phyloP scores from a whole-genome alignment of 1,140 invertebrate species.

The Ceratosolen solmsi region DNA sequence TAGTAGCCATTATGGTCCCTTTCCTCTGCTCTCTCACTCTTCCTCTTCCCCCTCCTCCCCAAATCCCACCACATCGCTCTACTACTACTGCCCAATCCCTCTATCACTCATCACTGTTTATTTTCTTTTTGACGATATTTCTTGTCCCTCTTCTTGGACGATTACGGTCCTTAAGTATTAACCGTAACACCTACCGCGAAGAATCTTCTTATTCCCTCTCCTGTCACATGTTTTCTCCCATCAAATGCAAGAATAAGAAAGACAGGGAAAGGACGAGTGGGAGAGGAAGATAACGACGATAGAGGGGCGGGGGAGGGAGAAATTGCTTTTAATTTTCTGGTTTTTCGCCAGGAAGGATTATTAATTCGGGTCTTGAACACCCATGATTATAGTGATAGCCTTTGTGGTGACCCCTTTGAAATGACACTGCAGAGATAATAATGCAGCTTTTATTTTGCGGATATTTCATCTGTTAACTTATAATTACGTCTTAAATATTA shows the following conservation, averaged over 20 bases:
- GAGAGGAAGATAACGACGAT: neutral
- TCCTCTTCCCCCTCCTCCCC: slow-evolving; percentile 1
- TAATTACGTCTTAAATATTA: slow-evolving; percentile 23
- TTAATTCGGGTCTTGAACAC: slow-evolving; percentile 30
- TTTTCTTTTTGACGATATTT: slow-evolving; percentile 25
- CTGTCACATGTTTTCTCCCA: neutral
- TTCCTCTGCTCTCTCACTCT: slow-evolving; percentile 53
- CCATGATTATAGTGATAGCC: slow-evolving; percentile 48
- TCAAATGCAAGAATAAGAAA: neutral
- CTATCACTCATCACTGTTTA: slow-evolving; percentile 23
- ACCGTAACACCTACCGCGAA: slow-evolving; percentile 63
- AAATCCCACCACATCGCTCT: neutral
- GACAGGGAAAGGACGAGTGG: neutral
- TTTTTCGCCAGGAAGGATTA: slow-evolving; percentile 37
- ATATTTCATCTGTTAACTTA: slow-evolving; percentile 40
- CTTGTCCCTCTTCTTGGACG: neutral
- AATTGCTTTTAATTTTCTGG: slow-evolving; percentile 48
- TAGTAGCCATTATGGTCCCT: slow-evolving; percentile 28
- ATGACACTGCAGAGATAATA: slow-evolving; percentile 45
- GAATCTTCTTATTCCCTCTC: slow-evolving; percentile 51
- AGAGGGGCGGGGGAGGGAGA: neutral
- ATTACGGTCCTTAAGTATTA: slow-evolving; percentile 37
- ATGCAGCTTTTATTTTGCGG: slow-evolving; percentile 28
- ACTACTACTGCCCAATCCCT: neutral
- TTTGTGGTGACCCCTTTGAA: slow-evolving; percentile 27